Base-by-base conservation (phyloP, 53 echinoderm and acorn worm species). In the Echinometra lucunter region DNA sequence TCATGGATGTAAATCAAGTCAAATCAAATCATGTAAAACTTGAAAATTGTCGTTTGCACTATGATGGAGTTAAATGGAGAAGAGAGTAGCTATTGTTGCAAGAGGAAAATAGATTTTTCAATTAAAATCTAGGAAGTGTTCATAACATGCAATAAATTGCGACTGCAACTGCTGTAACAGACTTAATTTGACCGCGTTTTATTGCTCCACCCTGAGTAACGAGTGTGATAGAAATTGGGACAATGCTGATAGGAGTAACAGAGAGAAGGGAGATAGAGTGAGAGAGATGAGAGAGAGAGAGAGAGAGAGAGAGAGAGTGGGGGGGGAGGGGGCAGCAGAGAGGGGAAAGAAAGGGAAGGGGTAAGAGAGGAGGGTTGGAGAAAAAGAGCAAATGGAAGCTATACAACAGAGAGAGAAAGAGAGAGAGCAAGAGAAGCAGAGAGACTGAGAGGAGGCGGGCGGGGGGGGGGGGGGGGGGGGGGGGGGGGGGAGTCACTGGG, bases 61-160 rank as follows among this genome's bases (percentile, higher is more conserved):
- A 85, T 47, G 27, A 16, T 49, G 28, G 44, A 44, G 81, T 44
- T 42, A 81, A 2, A 85, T 3, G 49, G 44, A 81, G 44, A 21
- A 8, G 35, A 83, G n/a, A 7, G 42, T 6, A 40, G 42, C 42
- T 35, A 42, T 78, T 19, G 42, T 78, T 78, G 78, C 42, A 7
- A 30, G 34, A 72, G 25, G 23, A 19, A 63, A 69, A 40, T 38
- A 78, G 37, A 75, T 11, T 78, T 40, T 78, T 78, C 38, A 78
- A 40, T 6, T 7, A n/a, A n/a, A n/a, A 40, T 35, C 38, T 85
- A 85, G 49, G 6, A 42, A 81, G 21, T 42, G 44, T 42, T 38
- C 42, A 78, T 40, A 17, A 78, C 38, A 85, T 85, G 85, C 85
- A 85, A 85, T 85, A 85, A 85, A 85, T 85, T 30, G 81, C 25